Evolutionary conservation across 1,140 invertebrate species (phyloP), one percentile per base, ranked within the genome.

Genomic region (Euborellia annulipes): DNA sequence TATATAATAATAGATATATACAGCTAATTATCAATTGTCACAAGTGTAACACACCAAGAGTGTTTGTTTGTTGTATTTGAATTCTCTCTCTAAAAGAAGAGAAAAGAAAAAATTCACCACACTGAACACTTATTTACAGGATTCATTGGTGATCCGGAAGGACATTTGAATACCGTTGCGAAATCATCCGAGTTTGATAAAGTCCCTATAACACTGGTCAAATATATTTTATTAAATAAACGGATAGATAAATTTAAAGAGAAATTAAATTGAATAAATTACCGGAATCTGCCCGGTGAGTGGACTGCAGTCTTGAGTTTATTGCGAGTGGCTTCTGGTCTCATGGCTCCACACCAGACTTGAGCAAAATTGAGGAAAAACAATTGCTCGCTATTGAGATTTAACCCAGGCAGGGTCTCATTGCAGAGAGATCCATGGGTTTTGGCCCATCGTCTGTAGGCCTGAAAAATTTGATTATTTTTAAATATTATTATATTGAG

Each of bases 351-450:
- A 60, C 87, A 91, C 87, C 87, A 91, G 17, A 90, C 80, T 69
- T 88, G 82, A 2, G 84, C 85, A 55, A 86, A 88, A 56, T 85
- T 87, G 0, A 88, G 60, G 54, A 85, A 89, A 62, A 88, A 88
- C 43, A 88, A 60, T 61, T 89, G 82, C 43, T 73, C 71, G 16
- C 77, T 73, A 1, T 75, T 84, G 46, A 79, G 65, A 50, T 83
- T 78, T 8, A 88, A 60, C 11, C 80, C 82, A 0, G 82, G 82
- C 18, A 88, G 59, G 13, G 63, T 67, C 57, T 83, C 80, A 45
- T 70, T 65, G 2, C 23, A 27, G 23, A 27, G 23, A 27, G 23
- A 6, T 11, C 4, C 4, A 27, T 27, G 23, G 4, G 23, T 6
- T 11, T 27, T 27, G 11, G 23, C 23, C 77, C 78, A 79, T 44